Percentiles rank a stretch among this genome's conserved stretches.
Conservation (phyloP, 2,113 vertebrate genomes). For the Oplegnathus fasciatus region DNA sequence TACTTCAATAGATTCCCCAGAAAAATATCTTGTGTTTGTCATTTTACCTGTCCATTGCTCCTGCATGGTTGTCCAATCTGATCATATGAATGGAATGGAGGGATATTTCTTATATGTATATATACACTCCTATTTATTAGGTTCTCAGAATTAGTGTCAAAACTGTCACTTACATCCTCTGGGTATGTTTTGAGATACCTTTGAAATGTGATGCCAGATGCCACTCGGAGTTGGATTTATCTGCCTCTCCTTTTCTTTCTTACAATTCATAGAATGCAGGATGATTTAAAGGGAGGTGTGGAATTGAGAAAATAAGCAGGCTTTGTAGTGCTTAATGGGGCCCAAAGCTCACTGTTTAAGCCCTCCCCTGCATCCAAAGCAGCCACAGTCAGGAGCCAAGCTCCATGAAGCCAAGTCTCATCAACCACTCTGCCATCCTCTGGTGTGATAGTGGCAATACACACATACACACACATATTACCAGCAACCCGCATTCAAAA, state of each 20-base stretch:
- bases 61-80: conserved; percentile 75
- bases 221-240: conserved; percentile 77
- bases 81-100: conserved; percentile 64
- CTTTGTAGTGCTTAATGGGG: conserved; percentile 80
- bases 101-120: conserved; percentile 52
- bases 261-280: conserved; percentile 76
- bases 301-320: conserved; percentile 79
- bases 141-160: conserved; percentile 78
- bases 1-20: conserved; percentile 10
- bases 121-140: conserved; percentile 67
- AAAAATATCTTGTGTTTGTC: conserved; percentile 51
- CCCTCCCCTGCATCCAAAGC: conserved; percentile 71
- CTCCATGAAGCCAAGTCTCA: conserved; percentile 72
- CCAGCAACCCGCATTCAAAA: background rate
- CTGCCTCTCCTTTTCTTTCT: conserved; percentile 71
- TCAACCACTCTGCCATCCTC: conserved; percentile 85
- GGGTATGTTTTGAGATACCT: conserved; percentile 79
- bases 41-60: conserved; percentile 67
- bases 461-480: conserved; percentile 39
- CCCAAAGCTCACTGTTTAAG: conserved; percentile 76
- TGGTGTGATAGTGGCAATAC: conserved; percentile 80
- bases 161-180: conserved; percentile 82
- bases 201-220: conserved; percentile 77
- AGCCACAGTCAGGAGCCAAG: conserved; percentile 64
- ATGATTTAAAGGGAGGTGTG: conserved; percentile 83